These are phyloP conservation scores for Delphinus delphis DNA, from an alignment of 2,113 vertebrate genomes.

Conservation along the genomic window DNA sequence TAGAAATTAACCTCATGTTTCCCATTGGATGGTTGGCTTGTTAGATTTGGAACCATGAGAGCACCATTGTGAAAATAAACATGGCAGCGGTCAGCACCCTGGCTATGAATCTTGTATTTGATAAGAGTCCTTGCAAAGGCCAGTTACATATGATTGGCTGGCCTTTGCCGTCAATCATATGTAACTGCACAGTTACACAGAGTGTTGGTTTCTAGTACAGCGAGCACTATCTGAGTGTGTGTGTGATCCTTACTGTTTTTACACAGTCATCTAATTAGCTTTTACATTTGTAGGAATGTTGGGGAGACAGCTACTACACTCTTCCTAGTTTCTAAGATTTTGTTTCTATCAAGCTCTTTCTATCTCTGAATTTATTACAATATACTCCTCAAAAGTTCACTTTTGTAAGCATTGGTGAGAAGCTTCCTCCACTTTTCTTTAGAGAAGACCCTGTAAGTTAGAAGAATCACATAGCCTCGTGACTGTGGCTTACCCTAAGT, in stretches of 20 bases:
- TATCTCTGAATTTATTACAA: constrained; percentile 22
- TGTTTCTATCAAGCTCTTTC: neutral
- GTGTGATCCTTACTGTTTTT: neutral
- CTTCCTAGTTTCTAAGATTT: neutral
- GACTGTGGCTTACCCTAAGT: neutral
- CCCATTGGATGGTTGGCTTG: neutral
- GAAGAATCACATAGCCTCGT: neutral
- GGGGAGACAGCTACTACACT: neutral
- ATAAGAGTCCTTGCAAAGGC: constrained; percentile 1
- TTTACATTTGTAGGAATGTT: neutral
- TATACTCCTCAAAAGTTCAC: neutral
- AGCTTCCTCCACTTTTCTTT: neutral
- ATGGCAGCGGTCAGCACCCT: neutral
- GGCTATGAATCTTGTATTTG: neutral
- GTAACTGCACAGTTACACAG: too few relatives aligned
- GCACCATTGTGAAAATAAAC: constrained; percentile 25
- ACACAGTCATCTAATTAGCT: neutral
- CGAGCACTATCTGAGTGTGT: neutral
- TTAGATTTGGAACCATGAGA: neutral
- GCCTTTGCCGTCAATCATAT: too few relatives aligned
- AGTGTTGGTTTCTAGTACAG: neutral
- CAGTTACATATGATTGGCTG: neutral
- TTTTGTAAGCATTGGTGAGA: neutral
- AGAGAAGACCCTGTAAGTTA: neutral
- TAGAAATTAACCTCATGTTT: neutral